Percentiles rank a stretch among this genome's conserved stretches.
phyloP scores from a whole-genome alignment of 2,797 vertebrate species.

The Agapornis canus region DNA sequence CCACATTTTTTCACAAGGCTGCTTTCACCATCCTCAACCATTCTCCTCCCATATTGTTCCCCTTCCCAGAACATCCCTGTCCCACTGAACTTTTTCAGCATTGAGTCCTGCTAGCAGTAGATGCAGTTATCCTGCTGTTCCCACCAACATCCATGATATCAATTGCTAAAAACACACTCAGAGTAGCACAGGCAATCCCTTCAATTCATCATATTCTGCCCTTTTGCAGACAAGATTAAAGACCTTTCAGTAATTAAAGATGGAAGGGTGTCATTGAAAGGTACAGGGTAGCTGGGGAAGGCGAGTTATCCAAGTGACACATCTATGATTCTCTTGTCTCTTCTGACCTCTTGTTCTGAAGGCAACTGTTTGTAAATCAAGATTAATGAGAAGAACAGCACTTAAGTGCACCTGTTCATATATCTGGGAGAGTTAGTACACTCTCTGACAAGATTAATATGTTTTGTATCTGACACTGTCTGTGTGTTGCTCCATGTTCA shows the following conservation, averaged over 20 bases:
- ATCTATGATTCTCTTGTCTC: constrained; percentile 8
- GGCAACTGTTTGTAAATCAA: constrained; percentile 71
- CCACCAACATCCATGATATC: neutral
- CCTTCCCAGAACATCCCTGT: neutral
- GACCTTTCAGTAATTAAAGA: constrained; percentile 40
- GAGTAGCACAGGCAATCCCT: neutral
- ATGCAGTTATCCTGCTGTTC: neutral
- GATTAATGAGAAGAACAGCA: constrained; percentile 67
- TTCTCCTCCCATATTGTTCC: neutral
- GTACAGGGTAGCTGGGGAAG: neutral
- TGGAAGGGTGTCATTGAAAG: constrained; percentile 46
- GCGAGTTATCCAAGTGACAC: constrained; percentile 30
- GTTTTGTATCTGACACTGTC: constrained; percentile 46
- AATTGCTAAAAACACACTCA: neutral
- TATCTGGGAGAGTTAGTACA: constrained; percentile 66
- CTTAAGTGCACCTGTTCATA: constrained; percentile 60
- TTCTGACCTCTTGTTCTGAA: constrained; percentile 44
- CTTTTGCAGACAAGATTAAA: constrained; percentile 46
- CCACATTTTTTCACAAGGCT: neutral
- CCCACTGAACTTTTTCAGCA: neutral
- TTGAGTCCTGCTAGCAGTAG: fast-evolving
- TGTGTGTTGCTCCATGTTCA: neutral
- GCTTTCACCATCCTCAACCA: neutral
- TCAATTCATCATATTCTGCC: constrained; percentile 29
- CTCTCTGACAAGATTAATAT: constrained; percentile 67